phyloP scores from a whole-genome alignment of 35 echinoderm and acorn worm genomes.

The Heliocidaris erythrogramma region DNA sequence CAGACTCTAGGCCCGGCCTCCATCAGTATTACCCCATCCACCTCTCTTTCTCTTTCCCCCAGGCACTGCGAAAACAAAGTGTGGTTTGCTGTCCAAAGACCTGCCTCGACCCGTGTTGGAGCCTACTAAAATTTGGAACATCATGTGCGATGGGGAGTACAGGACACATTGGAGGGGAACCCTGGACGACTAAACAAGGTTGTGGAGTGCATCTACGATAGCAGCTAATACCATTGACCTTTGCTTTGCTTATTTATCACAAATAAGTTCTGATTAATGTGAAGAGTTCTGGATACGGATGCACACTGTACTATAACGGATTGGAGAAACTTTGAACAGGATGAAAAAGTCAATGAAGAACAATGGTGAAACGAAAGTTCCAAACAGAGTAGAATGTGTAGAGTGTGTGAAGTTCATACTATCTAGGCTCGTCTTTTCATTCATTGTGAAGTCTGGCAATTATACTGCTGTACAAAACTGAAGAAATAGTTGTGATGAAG shows the following conservation, averaged over 20 bases:
- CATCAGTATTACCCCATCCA: slow-evolving; percentile 25
- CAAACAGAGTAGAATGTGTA: not conserved
- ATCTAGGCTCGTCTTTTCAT: not conserved
- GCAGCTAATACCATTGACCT: not conserved
- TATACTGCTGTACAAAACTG: not conserved
- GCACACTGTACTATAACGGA: not conserved
- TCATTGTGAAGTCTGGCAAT: not conserved
- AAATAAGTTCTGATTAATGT: not conserved
- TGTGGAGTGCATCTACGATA: not conserved
- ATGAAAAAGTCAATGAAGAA: not conserved
- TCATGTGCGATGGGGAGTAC: not conserved
- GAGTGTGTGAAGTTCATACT: not conserved
- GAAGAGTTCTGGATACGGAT: not conserved
- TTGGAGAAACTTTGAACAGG: not conserved
- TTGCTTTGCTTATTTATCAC: not conserved
- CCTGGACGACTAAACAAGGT: not conserved
- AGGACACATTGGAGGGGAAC: not conserved
- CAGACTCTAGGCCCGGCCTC: slow-evolving; percentile 1
- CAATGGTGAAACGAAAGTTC: not conserved
- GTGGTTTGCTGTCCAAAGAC: not conserved
- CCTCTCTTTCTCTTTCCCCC: slow-evolving; percentile 13
- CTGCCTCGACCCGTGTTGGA: slow-evolving; percentile 15
- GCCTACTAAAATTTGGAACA: not conserved
- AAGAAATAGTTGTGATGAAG: not conserved
- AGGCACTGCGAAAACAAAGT: slow-evolving; percentile 9